Evolutionary conservation across 2,797 vertebrate species (phyloP).

Genomic region (Garrulus glandarius): DNA sequence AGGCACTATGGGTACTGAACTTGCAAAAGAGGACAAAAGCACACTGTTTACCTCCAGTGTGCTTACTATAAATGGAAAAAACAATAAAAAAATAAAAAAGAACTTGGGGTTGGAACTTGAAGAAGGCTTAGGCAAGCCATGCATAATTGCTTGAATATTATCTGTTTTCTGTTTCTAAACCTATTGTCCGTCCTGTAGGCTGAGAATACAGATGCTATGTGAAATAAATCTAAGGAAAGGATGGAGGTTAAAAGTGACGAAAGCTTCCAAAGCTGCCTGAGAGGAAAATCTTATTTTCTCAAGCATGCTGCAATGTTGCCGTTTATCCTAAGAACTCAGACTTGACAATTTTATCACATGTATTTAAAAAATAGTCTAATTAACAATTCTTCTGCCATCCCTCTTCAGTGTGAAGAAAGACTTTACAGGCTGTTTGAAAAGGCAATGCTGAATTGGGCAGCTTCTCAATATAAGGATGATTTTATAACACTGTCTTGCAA

Average conservation of each 20-base stretch:
- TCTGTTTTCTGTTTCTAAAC: constrained; percentile 14
- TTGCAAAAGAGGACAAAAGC: constrained; percentile 6
- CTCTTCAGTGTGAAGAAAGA: neutral
- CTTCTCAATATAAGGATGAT: neutral
- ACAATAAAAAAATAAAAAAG: neutral
- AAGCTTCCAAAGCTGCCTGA: constrained; percentile 1
- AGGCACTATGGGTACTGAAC: neutral
- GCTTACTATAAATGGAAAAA: neutral
- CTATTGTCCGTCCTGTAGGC: neutral
- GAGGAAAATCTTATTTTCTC: constrained; percentile 14
- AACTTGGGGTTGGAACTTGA: neutral
- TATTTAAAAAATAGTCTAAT: neutral
- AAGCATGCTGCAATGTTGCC: neutral
- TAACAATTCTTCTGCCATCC: neutral
- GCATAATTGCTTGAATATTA: neutral
- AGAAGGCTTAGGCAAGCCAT: neutral
- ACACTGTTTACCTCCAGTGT: neutral
- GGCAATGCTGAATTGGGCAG: neutral
- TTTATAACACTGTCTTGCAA: neutral
- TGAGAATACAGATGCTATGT: neutral
- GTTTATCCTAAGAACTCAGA: neutral
- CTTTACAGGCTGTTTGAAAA: neutral
- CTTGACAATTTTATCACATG: constrained; percentile 1
- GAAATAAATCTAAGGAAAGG: constrained; percentile 8
- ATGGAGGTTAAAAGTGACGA: constrained; percentile 19